Base-by-base conservation (phyloP, 2,797 vertebrate genomes). In the Merluccius polli region DNA sequence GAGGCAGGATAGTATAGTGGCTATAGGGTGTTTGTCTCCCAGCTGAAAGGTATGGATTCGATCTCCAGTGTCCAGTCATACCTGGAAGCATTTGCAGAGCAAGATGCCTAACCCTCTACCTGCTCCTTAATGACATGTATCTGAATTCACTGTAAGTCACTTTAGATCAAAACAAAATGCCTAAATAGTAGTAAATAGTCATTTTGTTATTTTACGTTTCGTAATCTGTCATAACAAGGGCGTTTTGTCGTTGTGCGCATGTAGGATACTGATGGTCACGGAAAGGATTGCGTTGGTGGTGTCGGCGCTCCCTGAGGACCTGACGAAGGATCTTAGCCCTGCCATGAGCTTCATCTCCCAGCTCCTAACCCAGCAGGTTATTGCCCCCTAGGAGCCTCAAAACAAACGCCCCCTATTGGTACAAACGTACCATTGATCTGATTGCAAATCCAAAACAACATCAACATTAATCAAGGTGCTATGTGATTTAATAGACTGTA, bases 231-330 rank as follows among this genome's bases (percentile, higher is more conserved):
- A 68, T 32, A 27, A 33, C 13, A 10, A 9, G 12, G 18, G 16
- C 67, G 36, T 36, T 10, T 11, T 15, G n/a, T 73, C 10, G 11
- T 84, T 1, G 70, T 79, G 67, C 84, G 48, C n/a, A 9, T 15
- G 31, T 11, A 95, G 95, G 95, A 88, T 95, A 77, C 84, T 95
- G 72, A 84, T 92, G 70, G 77, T 94, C 79, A 95, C 93, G 76
- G 91, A 89, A 10, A 90, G 82, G 65, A 75, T 95, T 59, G 93
- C 88, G 0, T 91, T 92, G 2, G 77, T 77, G 72, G 93, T 95
- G 76, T 74, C 92, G 76, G 89, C 89, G 0, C 86, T 95, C 21
- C 92, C 93, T 0, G 93, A 95, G 68, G 93, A 95, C 75, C 88
- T 95, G 79, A 94, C 83, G 0, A 92, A 93, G 13, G 93, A 94